Base-by-base conservation (phyloP, 2,888 invertebrate genomes). In the Tigriopus californicus region DNA sequence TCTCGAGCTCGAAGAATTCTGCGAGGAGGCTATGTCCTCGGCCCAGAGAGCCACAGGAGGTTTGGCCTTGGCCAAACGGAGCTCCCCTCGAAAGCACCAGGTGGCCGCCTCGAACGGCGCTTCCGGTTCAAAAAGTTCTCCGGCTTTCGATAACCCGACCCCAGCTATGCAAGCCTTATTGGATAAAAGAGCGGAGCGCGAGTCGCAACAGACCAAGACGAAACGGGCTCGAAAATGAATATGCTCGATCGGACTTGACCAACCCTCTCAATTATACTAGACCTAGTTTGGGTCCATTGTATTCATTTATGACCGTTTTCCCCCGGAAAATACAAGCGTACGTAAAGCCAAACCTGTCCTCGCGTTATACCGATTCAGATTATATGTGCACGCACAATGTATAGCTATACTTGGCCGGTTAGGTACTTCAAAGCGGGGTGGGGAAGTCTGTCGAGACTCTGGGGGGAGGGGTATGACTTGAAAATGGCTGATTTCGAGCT, bases 151-250 rank as follows among this genome's bases (percentile, higher is more conserved):
- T 41, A 59, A 54, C 41, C 61, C 62, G 13, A 62, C 62, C 6
- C 62, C 62, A n/a, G 62, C 61, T 5, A 62, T 62, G 62, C 41
- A 61, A 8, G 42, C 42, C n/a, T 41, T 62, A 13, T 60, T 62
- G 62, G 49, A 60, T 20, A 61, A 52, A 22, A 46, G 40, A 24
- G 44, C 41, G 12, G 15, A 53, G 33, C 33, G 33, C 33, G 4
- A 33, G 44, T 3, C 15, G 5, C 44, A 44, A 44, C n/a, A 44
- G 10, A 11, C 44, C 15, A n/a, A 44, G 18, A 44, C 44, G 5
- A 44, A 44, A 10, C 33, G 33, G 3, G 33, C 33, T 33, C 33
- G 33, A 33, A 33, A 33, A 8, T 33, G 8, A 33, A 3, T 33
- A 8, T 33, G 33, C 33, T 33, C 8, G 33, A 33, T 33, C 33